Percentiles rank a stretch among this genome's conserved stretches.
These are phyloP conservation scores for Ctenoplectra terminalis DNA, from an alignment of 1,140 invertebrate species.

Conservation along the genomic window DNA sequence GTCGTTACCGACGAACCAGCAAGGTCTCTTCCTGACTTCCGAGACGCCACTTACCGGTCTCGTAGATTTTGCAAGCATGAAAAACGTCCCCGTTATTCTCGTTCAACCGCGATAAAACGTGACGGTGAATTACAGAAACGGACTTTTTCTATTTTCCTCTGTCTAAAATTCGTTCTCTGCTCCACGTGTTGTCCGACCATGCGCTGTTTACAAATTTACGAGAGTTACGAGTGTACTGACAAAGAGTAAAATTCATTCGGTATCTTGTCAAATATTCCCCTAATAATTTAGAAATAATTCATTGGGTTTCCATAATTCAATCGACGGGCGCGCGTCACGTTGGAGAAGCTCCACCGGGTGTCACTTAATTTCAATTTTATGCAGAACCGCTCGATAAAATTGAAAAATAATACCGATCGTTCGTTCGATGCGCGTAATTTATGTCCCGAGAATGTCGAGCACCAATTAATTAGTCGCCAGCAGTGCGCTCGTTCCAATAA, in stretches of 20 bases:
- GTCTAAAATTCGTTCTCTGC: not conserved
- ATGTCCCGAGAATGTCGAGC: not conserved
- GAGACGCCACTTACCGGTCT: slow-evolving; percentile 20
- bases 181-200: too few species aligned
- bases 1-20: slow-evolving; percentile 40
- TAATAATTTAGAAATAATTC: slow-evolving; percentile 3
- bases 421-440: slow-evolving; percentile 6
- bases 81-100: slow-evolving; percentile 37
- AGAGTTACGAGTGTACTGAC: too few species aligned
- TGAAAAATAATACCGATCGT: slow-evolving; percentile 10
- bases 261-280: not conserved
- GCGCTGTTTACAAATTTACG: too few species aligned
- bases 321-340: not conserved
- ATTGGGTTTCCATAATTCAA: slow-evolving; percentile 14
- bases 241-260: not conserved
- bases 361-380: slow-evolving; percentile 25
- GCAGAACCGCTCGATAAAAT: slow-evolving; percentile 1
- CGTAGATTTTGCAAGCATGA: slow-evolving; percentile 10
- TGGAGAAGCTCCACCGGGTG: not conserved
- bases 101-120: slow-evolving; percentile 37
- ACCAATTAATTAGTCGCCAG: slow-evolving; percentile 11
- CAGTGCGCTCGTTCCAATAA: not conserved
- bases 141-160: not conserved
- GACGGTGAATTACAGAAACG: slow-evolving; percentile 20
- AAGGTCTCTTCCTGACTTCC: not conserved